Evolutionary conservation across 2,797 vertebrate genomes (phyloP).

Genomic region (Sebastes melanostomus): DNA sequence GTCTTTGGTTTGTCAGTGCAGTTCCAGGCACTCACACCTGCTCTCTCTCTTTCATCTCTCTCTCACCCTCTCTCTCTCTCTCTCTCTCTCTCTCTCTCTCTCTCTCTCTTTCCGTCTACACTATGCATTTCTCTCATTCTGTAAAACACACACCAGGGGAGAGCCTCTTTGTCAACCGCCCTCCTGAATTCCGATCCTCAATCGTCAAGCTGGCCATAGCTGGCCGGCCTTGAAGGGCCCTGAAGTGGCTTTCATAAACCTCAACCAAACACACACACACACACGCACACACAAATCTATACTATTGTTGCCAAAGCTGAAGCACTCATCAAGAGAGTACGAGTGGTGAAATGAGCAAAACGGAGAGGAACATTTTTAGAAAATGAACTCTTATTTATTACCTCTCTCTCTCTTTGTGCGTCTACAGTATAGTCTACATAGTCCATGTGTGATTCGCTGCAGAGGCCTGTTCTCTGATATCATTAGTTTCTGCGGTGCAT

Average conservation of each 20-base stretch:
- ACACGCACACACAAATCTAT: slow-evolving; percentile 24
- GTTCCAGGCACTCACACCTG: slow-evolving; percentile 66
- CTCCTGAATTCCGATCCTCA: slow-evolving; percentile 74
- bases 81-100: slow-evolving; percentile 29
- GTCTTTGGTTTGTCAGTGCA: slow-evolving; percentile 48
- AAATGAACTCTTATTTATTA: slow-evolving; percentile 49
- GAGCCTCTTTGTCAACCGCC: slow-evolving; percentile 65
- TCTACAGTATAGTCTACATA: not conserved
- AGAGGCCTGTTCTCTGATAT: slow-evolving; percentile 45
- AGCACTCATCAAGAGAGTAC: slow-evolving; percentile 47
- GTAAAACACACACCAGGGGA: slow-evolving; percentile 67
- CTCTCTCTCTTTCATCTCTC: slow-evolving; percentile 49
- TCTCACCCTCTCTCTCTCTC: slow-evolving; percentile 41
- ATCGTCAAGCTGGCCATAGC: slow-evolving; percentile 64
- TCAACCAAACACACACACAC: slow-evolving; percentile 33
- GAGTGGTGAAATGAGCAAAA: slow-evolving; percentile 66
- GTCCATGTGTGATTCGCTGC: slow-evolving; percentile 2
- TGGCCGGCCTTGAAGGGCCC: slow-evolving; percentile 65
- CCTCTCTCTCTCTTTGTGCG: not conserved
- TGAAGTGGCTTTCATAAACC: slow-evolving; percentile 75
- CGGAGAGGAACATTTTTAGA: slow-evolving; percentile 34
- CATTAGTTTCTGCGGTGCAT: slow-evolving; percentile 35
- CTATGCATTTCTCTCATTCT: slow-evolving; percentile 54
- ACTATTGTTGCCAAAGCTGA: slow-evolving; percentile 49
- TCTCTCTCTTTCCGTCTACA: slow-evolving; percentile 23